phyloP scores from a whole-genome alignment of 2,113 vertebrate genomes.

The Daboia siamensis region DNA sequence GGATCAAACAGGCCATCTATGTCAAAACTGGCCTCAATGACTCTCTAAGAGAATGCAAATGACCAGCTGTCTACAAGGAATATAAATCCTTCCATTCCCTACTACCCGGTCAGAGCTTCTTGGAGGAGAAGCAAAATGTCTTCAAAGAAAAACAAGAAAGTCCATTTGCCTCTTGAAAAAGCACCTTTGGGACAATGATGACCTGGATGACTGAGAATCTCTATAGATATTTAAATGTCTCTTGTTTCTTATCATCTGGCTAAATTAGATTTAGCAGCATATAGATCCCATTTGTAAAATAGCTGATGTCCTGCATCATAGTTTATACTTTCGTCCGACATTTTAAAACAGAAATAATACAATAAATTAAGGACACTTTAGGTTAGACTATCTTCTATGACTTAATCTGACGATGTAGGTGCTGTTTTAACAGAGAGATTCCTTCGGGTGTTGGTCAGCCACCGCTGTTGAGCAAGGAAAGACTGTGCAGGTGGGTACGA shows the following conservation, averaged over 20 bases:
- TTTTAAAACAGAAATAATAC: constrained; percentile 54
- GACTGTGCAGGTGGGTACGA: constrained; percentile 74
- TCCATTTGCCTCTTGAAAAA: too few species aligned
- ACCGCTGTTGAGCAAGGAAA: constrained; percentile 91
- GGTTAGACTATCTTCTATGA: constrained; percentile 45
- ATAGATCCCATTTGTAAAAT: constrained; percentile 42
- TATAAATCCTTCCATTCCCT: too few species aligned
- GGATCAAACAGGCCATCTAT: too few species aligned
- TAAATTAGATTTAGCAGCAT: constrained; percentile 29
- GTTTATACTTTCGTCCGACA: constrained; percentile 43
- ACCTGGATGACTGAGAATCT: too few species aligned
- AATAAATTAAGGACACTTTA: constrained; percentile 77
- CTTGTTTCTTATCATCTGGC: constrained; percentile 15
- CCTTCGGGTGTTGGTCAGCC: constrained; percentile 84
- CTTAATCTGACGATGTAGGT: constrained; percentile 78
- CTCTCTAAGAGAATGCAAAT: too few species aligned
- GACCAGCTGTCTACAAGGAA: too few species aligned
- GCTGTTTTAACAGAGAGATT: constrained; percentile 80
- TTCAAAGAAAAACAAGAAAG: too few species aligned
- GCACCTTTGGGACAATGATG: too few species aligned
- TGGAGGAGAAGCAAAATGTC: too few species aligned
- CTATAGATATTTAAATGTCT: neutral
- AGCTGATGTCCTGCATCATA: constrained; percentile 42
- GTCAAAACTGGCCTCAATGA: too few species aligned
- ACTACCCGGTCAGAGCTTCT: too few species aligned